These are phyloP conservation scores for Nesogale talazaci DNA, from an alignment of 2,113 vertebrate genomes.

Conservation along the genomic window DNA sequence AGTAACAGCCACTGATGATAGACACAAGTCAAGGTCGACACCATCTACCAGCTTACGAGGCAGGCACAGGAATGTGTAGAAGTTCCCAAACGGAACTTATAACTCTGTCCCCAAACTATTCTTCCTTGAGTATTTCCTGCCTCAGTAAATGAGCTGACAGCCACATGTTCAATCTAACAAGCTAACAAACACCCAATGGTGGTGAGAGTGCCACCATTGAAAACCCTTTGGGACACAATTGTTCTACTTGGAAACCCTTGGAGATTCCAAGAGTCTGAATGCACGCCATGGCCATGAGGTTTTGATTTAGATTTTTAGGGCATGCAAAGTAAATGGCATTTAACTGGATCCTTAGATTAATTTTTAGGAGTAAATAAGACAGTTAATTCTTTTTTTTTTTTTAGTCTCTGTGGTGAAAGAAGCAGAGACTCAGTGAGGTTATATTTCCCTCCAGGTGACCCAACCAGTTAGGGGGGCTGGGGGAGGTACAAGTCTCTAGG, in stretches of 20 bases:
- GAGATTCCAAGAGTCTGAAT: background rate
- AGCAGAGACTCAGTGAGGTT: background rate
- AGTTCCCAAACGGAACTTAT: too few relatives aligned
- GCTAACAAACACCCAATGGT: too few relatives aligned
- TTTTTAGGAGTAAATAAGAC: background rate
- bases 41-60: too few relatives aligned
- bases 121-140: too few relatives aligned
- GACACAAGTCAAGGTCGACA: too few relatives aligned
- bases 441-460: background rate
- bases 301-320: background rate
- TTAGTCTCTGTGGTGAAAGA: background rate
- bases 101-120: too few relatives aligned
- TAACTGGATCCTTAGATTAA: background rate
- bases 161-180: too few relatives aligned
- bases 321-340: background rate
- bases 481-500: background rate
- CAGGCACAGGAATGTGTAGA: too few relatives aligned
- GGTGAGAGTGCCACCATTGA: background rate
- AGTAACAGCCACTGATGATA: background rate
- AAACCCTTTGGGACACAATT: background rate
- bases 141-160: too few relatives aligned
- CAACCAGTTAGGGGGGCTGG: accelerated
- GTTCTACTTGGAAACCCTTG: background rate
- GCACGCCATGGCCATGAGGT: background rate
- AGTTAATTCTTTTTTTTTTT: background rate